Conservation (phyloP, 2,888 invertebrate genomes). For the Leptinotarsa peninsularis region DNA sequence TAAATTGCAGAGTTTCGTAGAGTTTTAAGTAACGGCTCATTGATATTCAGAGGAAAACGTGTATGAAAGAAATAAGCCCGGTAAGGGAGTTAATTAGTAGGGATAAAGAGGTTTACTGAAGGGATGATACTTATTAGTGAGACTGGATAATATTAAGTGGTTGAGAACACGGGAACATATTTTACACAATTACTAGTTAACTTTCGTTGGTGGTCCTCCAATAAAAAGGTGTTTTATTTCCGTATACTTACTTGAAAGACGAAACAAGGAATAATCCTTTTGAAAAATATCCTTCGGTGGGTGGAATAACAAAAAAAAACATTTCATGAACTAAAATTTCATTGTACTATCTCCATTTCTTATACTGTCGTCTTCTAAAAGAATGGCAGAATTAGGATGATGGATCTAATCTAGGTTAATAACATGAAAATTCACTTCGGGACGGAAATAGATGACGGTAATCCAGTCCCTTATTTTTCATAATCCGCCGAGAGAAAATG, state of each 20-base stretch:
- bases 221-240: too few species aligned
- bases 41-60: too few species aligned
- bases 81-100: too few species aligned
- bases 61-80: too few species aligned
- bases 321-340: neutral
- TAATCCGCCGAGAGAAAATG: neutral
- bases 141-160: neutral
- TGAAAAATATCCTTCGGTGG: neutral
- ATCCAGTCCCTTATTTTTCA: neutral
- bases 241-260: too few species aligned
- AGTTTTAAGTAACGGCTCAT: too few species aligned
- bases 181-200: too few species aligned
- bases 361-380: neutral
- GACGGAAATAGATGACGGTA: neutral
- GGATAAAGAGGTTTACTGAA: too few species aligned
- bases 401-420: neutral
- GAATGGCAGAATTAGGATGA: constrained; percentile 5
- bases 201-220: too few species aligned
- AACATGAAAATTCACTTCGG: constrained; percentile 11
- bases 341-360: neutral
- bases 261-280: neutral
- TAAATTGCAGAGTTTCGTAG: too few species aligned
- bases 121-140: neutral
- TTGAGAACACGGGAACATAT: too few species aligned
- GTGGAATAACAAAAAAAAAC: neutral